Evolutionary conservation across 2,888 invertebrate species (phyloP).

Genomic region (Lutraria lutraria): DNA sequence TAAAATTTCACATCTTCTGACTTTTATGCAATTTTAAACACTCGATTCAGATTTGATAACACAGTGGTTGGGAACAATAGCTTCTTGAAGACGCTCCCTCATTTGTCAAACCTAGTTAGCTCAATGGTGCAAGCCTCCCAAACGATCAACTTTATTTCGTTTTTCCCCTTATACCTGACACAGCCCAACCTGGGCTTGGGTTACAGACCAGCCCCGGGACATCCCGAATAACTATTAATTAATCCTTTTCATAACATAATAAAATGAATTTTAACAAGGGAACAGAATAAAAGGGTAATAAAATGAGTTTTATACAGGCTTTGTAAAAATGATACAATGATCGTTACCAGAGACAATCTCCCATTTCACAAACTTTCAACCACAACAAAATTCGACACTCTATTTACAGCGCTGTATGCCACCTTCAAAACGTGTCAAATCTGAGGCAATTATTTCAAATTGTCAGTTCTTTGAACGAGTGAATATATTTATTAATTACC

Average conservation of each 20-base stretch:
- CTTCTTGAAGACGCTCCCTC: neutral
- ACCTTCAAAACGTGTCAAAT: conserved; percentile 42
- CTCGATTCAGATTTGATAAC: neutral
- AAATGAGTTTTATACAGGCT: conserved; percentile 46
- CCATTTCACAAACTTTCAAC: conserved; percentile 49
- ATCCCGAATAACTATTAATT: conserved; percentile 50
- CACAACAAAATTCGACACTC: conserved; percentile 54
- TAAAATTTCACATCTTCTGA: too few relatives aligned
- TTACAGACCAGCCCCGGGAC: conserved; percentile 48
- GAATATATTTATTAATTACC: conserved; percentile 46
- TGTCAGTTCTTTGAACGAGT: conserved; percentile 39
- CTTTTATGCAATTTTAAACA: neutral
- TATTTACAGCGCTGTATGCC: conserved; percentile 37
- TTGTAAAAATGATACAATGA: conserved; percentile 51
- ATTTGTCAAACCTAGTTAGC: neutral
- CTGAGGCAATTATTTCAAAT: conserved; percentile 43
- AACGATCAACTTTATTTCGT: conserved; percentile 13
- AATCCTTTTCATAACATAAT: conserved; percentile 52
- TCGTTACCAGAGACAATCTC: conserved; percentile 39
- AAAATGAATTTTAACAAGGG: conserved; percentile 41
- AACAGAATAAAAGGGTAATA: conserved; percentile 34
- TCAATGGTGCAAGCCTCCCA: neutral
- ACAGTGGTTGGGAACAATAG: neutral
- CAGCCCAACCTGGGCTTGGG: conserved; percentile 35
- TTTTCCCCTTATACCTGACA: conserved; percentile 30